Percentiles rank a stretch among this genome's conserved stretches.
Evolutionary conservation across 1,140 invertebrate species (phyloP).

Genomic region (Pseudachorutes palmiensis): DNA sequence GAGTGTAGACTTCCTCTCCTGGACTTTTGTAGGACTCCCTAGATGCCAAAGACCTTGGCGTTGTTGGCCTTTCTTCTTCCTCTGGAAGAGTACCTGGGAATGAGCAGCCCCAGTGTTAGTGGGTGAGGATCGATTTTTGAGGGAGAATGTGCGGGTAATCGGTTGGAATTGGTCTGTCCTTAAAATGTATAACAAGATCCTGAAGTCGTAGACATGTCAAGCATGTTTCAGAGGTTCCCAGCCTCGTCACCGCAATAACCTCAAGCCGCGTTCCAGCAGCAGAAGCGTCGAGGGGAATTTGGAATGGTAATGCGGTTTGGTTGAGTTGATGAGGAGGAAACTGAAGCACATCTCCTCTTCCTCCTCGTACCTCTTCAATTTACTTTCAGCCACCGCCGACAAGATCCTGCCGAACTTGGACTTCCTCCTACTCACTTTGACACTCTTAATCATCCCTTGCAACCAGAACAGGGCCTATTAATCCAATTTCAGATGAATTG

Average conservation of each 20-base stretch:
- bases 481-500: no score
- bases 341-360: slow-evolving; percentile 19
- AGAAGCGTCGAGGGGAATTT: background rate
- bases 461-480: background rate
- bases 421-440: background rate
- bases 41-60: no score
- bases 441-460: background rate
- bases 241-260: background rate
- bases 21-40: no score
- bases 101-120: no score
- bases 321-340: slow-evolving; percentile 9
- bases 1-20: no score
- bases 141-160: background rate
- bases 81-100: background rate
- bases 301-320: slow-evolving; percentile 1
- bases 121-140: background rate
- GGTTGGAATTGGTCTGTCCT: background rate
- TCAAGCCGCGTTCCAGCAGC: background rate
- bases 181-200: slow-evolving; percentile 1
- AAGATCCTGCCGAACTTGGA: background rate
- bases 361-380: slow-evolving; percentile 5
- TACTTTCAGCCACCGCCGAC: background rate
- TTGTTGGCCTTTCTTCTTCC: no score
- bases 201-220: background rate
- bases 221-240: background rate